Evolutionary conservation across 2,888 invertebrate species (phyloP).

Genomic region (Drosophila formosana): DNA sequence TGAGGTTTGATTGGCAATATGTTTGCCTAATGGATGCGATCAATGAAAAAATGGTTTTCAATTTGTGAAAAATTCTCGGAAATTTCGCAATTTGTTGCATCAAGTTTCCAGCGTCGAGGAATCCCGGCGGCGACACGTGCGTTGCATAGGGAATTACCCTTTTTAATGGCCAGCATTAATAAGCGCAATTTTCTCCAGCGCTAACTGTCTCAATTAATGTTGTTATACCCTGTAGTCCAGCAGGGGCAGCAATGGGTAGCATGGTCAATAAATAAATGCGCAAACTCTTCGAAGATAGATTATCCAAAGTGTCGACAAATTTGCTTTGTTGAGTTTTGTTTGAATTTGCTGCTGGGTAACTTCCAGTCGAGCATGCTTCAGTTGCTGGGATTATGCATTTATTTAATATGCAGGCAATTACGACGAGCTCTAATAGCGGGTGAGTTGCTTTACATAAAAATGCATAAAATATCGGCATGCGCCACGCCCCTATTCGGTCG

Average conservation of each 20-base stretch:
- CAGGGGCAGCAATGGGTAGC: background rate
- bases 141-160: conserved; percentile 43
- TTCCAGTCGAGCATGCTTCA: background rate
- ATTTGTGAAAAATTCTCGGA: conserved; percentile 11
- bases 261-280: background rate
- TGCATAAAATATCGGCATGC: conserved; percentile 39
- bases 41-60: background rate
- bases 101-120: background rate
- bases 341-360: conserved; percentile 16
- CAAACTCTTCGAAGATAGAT: too few species aligned
- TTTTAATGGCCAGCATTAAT: conserved; percentile 22
- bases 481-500: conserved; percentile 16
- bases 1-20: background rate
- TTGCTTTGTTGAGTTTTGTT: too few species aligned
- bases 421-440: conserved; percentile 30
- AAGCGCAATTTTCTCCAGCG: conserved; percentile 21
- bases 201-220: conserved; percentile 14
- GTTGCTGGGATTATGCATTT: conserved; percentile 23
- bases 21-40: background rate
- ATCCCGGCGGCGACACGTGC: conserved; percentile 35
- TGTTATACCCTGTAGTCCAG: conserved; percentile 19
- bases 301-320: too few species aligned
- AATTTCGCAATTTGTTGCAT: background rate
- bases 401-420: conserved; percentile 45
- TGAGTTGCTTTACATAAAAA: conserved; percentile 56